phyloP scores from a whole-genome alignment of 2,113 vertebrate genomes.

The Fregetta grallaria region DNA sequence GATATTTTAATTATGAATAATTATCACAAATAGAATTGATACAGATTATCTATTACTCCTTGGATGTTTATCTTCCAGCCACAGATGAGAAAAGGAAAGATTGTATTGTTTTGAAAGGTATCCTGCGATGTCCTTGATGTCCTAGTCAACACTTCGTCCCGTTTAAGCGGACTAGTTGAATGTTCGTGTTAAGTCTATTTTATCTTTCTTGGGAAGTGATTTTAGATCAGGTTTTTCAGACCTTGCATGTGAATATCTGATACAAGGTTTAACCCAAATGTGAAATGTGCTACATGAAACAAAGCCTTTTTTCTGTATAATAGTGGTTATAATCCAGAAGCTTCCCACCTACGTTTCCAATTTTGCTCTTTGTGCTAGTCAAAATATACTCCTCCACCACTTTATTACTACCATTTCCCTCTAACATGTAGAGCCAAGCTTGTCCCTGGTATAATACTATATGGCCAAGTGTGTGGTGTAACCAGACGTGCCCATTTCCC shows the following conservation, averaged over 20 bases:
- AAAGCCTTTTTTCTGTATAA: background rate
- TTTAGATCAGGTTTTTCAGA: background rate
- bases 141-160: background rate
- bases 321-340: constrained; percentile 12
- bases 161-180: background rate
- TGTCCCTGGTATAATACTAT: background rate
- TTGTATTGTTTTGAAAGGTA: background rate
- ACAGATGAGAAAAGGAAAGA: background rate
- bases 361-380: background rate
- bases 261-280: background rate
- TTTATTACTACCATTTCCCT: background rate
- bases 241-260: background rate
- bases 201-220: background rate
- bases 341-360: constrained; percentile 42
- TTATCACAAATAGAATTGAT: background rate
- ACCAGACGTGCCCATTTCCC: background rate
- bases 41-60: background rate
- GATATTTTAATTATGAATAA: background rate
- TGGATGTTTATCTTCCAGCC: background rate
- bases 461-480: background rate
- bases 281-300: background rate
- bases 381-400: constrained; percentile 26
- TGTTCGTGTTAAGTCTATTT: background rate
- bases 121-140: background rate
- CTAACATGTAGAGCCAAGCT: background rate